Base-by-base conservation (phyloP, 2,888 invertebrate species). In the Rosalia funebris region DNA sequence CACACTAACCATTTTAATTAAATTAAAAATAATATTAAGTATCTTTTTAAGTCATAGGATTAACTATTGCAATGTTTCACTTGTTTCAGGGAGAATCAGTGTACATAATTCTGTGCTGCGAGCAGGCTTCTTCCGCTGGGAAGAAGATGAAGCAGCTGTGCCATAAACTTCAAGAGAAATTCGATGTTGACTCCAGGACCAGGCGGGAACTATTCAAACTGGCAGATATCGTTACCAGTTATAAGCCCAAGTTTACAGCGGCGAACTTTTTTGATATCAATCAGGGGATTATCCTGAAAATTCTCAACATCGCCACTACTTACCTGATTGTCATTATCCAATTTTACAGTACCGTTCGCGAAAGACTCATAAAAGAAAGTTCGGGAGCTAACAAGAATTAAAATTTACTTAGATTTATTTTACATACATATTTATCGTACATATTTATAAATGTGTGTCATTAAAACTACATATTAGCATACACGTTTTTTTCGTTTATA, bases 261-360 rank as follows among this genome's bases (percentile, higher is more conserved):
- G 57, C 57, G 1, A 48, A 57, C 41, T 57, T 44, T 41, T 57
- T 57, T 12, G 34, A 7, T 50, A 48, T 57, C 5, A 50, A 41
- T 16, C 36, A 48, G 32, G 36, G 48, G 12, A 57, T 48, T 14
- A 47, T 48, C 7, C 17, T 57, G 19, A 41, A 25, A 11, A 41
- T 57, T 1, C 41, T 57, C 34, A 32, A 42, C 17, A 57, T 57
- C 48, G 41, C 47, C 9, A 47, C 48, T 2, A 57, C 57, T 48
- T 57, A 57, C 17, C 31, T 57, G 3, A 57, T 57, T 2, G 48
- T 57, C 17, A 57, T 57, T 19, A 57, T 57, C 11, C 31, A 57
- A 12, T 57, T 47, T 48, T 39, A 48, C 16, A 53, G 39, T 34
- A 47, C 14, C 11, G 9, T 34, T 2, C 32, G 14, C 10, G 46